phyloP scores from a whole-genome alignment of 2,888 invertebrate genomes.

The Phragmatobia fuliginosa region DNA sequence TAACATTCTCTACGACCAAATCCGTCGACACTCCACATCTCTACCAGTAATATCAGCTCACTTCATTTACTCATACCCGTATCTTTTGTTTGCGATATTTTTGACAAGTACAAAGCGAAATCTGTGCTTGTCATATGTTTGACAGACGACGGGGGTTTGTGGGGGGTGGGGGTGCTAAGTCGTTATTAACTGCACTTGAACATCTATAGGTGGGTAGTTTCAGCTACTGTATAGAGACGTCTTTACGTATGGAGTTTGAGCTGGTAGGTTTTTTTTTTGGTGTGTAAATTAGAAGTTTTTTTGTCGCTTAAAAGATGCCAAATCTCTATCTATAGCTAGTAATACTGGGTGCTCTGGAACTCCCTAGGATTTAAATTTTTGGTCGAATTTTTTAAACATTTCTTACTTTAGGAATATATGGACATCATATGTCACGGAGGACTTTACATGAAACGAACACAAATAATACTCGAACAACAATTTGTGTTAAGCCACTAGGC shows the following conservation, averaged over 20 bases:
- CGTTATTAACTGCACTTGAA: slow-evolving; percentile 83
- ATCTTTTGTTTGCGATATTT: slow-evolving; percentile 87
- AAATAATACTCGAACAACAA: too few relatives aligned
- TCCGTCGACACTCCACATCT: slow-evolving; percentile 59
- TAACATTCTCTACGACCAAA: slow-evolving; percentile 16
- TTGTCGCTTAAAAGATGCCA: not conserved
- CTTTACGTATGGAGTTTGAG: not conserved
- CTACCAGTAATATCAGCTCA: slow-evolving; percentile 85
- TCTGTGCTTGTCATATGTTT: slow-evolving; percentile 86
- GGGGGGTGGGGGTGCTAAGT: slow-evolving; percentile 72
- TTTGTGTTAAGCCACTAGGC: too few relatives aligned
- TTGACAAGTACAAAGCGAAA: slow-evolving; percentile 86
- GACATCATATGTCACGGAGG: too few relatives aligned
- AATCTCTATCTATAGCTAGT: too few relatives aligned
- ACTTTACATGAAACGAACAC: too few relatives aligned
- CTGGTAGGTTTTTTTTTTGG: not conserved
- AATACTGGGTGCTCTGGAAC: too few relatives aligned
- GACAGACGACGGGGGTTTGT: slow-evolving; percentile 72
- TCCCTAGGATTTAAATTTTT: too few relatives aligned
- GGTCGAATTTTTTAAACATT: too few relatives aligned
- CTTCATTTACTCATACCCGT: slow-evolving; percentile 84
- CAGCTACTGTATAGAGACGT: slow-evolving; percentile 11
- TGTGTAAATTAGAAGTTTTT: not conserved
- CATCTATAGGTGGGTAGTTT: slow-evolving; percentile 61
- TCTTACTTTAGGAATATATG: too few relatives aligned